These are phyloP conservation scores for Dasysyrphus albostriatus DNA, from an alignment of 2,888 invertebrate genomes.

Conservation along the genomic window DNA sequence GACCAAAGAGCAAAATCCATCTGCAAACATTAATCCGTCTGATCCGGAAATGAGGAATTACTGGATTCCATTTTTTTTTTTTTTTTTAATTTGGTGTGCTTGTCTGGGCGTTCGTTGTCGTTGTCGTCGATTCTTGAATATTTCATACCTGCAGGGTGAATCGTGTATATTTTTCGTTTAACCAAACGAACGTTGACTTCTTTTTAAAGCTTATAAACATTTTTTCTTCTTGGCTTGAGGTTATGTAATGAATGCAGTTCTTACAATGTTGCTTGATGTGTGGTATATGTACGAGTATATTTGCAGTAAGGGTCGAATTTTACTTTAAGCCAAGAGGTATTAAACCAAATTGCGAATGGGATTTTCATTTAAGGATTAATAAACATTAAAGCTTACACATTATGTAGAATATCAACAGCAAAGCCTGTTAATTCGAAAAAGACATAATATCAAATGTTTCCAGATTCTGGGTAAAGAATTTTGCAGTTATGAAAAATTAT, in stretches of 20 bases:
- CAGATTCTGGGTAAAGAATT: too few species aligned
- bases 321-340: neutral
- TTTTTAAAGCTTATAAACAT: constrained; percentile 24
- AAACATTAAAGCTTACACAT: too few species aligned
- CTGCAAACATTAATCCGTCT: constrained; percentile 76
- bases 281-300: neutral
- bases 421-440: too few species aligned
- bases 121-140: constrained; percentile 52
- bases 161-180: constrained; percentile 43
- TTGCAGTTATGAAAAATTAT: too few species aligned
- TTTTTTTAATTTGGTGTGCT: constrained; percentile 29
- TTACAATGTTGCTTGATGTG: neutral
- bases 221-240: constrained; percentile 46
- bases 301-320: neutral
- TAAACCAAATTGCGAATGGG: neutral
- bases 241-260: constrained; percentile 58
- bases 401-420: too few species aligned
- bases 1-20: constrained; percentile 72
- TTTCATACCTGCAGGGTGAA: constrained; percentile 73
- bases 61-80: constrained; percentile 39
- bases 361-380: neutral
- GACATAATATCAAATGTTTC: too few species aligned
- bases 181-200: constrained; percentile 36
- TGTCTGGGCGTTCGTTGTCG: constrained; percentile 54
- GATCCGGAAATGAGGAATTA: constrained; percentile 76